Base-by-base conservation (phyloP, 1,140 invertebrate genomes). In the Cherax quadricarinatus region DNA sequence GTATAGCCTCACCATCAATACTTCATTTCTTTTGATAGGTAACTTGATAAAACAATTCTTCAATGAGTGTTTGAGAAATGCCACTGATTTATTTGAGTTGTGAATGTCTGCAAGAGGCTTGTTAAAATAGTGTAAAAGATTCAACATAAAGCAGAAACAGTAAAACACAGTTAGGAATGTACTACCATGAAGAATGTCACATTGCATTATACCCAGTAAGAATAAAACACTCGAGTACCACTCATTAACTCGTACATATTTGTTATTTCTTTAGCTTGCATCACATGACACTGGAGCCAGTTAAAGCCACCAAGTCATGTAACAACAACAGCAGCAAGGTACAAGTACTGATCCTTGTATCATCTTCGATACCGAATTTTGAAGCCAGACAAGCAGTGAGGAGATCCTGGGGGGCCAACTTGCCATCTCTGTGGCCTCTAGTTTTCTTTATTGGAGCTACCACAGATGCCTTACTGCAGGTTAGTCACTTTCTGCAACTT, bases 391-490 rank as follows among this genome's bases (percentile, higher is more conserved):
- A 60, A 73, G 90, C 84, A 12, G 84, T 91, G 5, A 16, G 90
- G 57, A 51, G 80, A 49, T 62, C 84, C 51, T 91, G 90, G 90
- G 62, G 79, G 0, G 73, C 84, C 10, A 9, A 86, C 62, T 51
- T 91, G 4, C 90, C 90, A 6, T 49, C 60, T 14, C 66, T 41
- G 18, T 91, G 85, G 84, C 48, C 30, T 4, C 60, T 86, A 16
- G 62, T 91, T 18, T 91, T 91, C 62, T 91, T 49, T 81, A 18
- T 91, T n/a, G 90, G 90, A 18, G 84, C 57, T 24, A 86, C 79
- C 16, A 30, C 60, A 21, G 53, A 81, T 9, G 6, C 21, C 3
- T 18, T 10, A 60, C 14, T 91, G 41, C 84, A 91, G 90, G 90
- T 91, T n/a, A n/a, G 83, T 91, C 16, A 62, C 24, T 85, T 24